Base-by-base conservation (phyloP, 1,140 invertebrate genomes). In the Hestina assimilis region DNA sequence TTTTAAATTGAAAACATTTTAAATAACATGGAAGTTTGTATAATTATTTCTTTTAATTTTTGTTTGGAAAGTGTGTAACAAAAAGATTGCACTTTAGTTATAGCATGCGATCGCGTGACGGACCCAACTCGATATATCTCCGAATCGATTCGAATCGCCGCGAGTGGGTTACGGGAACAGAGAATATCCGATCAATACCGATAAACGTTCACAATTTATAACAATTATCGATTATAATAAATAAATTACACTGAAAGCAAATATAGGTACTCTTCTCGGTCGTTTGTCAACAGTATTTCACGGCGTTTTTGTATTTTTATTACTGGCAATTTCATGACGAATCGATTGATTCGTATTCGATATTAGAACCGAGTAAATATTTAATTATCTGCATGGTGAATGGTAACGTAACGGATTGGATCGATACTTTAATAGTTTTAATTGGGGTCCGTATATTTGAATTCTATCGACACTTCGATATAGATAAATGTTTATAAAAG, bases 301-400 rank as follows among this genome's bases (percentile, higher is more conserved):
- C 75, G 78, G 67, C 63, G 62, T 63, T 77, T n/a, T 81, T 76
- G 69, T 67, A 42, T 41, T 63, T 79, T 79, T 75, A 81, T 74
- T 67, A 67, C 59, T 51, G 59, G 65, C 71, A 75, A 80, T 82
- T 78, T 76, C 50, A 70, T 74, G 69, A 77, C 82, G 71, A 85
- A 83, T 85, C 74, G 75, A 85, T 85, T 82, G 53, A 69, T 80
- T 72, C 63, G 54, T 67, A 63, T 73, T 69, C 69, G 69, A 73
- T 77, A 81, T 83, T 83, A 58, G 72, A 78, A 79, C 81, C 74
- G 79, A 80, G 73, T 81, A 81, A 83, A 85, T 85, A 85, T 85
- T 85, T 80, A 83, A 85, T 85, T 76, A 75, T 79, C 64, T 60
- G 62, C 63, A 84, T 80, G 68, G 75, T 70, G 67, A 80, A 81